Conservation (phyloP, 2,888 invertebrate genomes). For the Cylindroiulus punctatus region DNA sequence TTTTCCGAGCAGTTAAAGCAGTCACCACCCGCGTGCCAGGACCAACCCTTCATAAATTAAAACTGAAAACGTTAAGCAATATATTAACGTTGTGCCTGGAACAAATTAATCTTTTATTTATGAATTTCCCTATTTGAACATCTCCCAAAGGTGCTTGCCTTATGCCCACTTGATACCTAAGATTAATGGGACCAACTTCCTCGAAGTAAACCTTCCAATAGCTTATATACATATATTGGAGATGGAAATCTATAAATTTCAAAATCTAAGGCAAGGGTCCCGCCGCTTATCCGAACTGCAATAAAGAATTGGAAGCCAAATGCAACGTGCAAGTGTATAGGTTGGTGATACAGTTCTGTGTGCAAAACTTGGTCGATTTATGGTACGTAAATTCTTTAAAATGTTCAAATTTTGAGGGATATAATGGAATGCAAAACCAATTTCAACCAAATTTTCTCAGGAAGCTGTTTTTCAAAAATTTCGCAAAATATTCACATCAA, state of each 20-base stretch:
- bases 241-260: slow-evolving; percentile 10
- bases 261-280: slow-evolving; percentile 6
- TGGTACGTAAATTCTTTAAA: too few relatives aligned
- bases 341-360: not conserved
- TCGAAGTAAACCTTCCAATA: slow-evolving; percentile 21
- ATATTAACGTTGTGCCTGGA: slow-evolving; percentile 48
- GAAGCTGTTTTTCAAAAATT: too few relatives aligned
- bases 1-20: slow-evolving; percentile 24
- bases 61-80: slow-evolving; percentile 40
- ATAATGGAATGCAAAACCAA: too few relatives aligned
- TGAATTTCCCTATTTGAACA: slow-evolving; percentile 35
- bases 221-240: slow-evolving; percentile 9
- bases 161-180: slow-evolving; percentile 52
- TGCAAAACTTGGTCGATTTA: too few relatives aligned
- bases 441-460: too few relatives aligned
- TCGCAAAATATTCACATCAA: too few relatives aligned
- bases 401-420: too few relatives aligned
- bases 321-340: too few relatives aligned
- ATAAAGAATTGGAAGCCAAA: not conserved
- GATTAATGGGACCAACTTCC: slow-evolving; percentile 52
- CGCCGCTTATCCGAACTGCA: not conserved
- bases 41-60: slow-evolving; percentile 48
- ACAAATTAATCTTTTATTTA: slow-evolving; percentile 53
- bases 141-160: slow-evolving; percentile 48
- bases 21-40: slow-evolving; percentile 43